phyloP scores from a whole-genome alignment of 2,113 vertebrate genomes.

The Heterocephalus glaber region DNA sequence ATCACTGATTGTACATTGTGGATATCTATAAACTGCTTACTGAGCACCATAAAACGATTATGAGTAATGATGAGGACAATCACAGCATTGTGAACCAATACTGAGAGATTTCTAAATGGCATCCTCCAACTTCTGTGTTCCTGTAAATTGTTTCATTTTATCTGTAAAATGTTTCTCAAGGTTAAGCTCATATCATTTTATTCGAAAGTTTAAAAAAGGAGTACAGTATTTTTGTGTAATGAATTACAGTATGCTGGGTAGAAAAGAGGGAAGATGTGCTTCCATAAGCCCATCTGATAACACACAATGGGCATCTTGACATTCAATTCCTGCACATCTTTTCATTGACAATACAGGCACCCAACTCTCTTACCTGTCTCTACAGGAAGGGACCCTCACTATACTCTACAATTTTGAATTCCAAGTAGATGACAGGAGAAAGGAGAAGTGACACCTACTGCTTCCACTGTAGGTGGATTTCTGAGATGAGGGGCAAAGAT shows the following conservation, averaged over 20 bases:
- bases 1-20: neutral
- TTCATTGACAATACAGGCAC: neutral
- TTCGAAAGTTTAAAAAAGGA: neutral
- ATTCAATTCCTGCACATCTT: neutral
- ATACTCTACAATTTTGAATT: neutral
- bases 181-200: neutral
- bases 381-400: neutral
- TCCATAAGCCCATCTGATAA: neutral
- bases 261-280: neutral
- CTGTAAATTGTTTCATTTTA: neutral
- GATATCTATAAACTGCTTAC: neutral
- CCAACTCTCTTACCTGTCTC: neutral
- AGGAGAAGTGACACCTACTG: neutral
- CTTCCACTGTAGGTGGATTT: neutral
- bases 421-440: neutral
- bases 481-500: neutral
- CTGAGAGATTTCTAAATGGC: neutral
- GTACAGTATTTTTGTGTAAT: neutral
- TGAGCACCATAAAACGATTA: neutral
- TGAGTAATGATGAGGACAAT: neutral
- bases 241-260: neutral
- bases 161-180: neutral
- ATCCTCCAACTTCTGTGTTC: neutral
- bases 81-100: neutral
- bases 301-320: neutral